Evolutionary conservation across 2,888 invertebrate genomes (phyloP), one percentile per base, ranked within the genome.

Genomic region (Chironomus tentans): DNA sequence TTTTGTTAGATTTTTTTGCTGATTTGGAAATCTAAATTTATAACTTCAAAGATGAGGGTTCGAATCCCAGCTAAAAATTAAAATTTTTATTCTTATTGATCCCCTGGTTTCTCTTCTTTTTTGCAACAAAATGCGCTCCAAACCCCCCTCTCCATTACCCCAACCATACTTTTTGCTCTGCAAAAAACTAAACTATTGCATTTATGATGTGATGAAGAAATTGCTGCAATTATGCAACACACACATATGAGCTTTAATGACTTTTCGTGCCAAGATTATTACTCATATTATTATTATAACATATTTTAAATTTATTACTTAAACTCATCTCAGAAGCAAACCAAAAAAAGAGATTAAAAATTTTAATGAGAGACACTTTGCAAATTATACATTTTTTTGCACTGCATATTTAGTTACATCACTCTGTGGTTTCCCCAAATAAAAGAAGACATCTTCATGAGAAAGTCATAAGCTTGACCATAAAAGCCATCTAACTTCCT

Each of bases 391-490:
- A n/a, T n/a, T n/a, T n/a, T n/a, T 65, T 65, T 62, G 62, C 62
- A 65, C 12, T 24, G 21, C 24, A 74, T 74, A 68, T 74, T 74
- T 74, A 22, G 65, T 74, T 74, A 68, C 74, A 65, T 24, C 65
- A 65, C 13, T 62, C 46, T 65, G 74, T 22, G 74, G 65, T n/a
- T 65, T 24, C 65, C 21, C 65, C 1, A 21, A 28, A 28, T 4
- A 28, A 3, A 28, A 28, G 5, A 65, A 13, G 13, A 56, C 22
- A 50, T 56, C 22, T 56, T 21, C 72, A 61, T 18, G 21, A 50
- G 50, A 71, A 69, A 71, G 22, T 50, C 50, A 56, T 56, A 18
- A 56, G 56, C 18, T 56, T 56, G n/a, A 18, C n/a, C 18, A 18
- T 56, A 56, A 56, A 56, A 18, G n/a, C 15, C 56, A 56, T 56